Evolutionary conservation across 64 coral and sea anemone genomes (phyloP), one percentile per base, ranked within the genome.

Genomic region (Montipora capricornis): DNA sequence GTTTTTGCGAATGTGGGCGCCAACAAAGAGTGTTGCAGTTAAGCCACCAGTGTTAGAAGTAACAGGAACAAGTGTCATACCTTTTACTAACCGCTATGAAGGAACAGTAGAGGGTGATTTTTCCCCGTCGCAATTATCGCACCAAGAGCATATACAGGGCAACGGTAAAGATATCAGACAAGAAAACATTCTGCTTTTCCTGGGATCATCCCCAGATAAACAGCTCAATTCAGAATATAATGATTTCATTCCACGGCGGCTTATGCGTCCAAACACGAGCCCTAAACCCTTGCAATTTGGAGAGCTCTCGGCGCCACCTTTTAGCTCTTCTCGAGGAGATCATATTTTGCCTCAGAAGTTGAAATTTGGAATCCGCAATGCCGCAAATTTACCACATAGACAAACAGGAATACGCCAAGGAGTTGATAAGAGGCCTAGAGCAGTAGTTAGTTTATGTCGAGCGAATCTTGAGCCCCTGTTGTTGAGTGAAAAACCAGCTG

Each of bases 301-400:
- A 44, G n/a, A 68, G 0, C 8, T 2, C 16, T 68, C 59, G 59
- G 47, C 58, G 59, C 24, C 55, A 62, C 2, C 5, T 17, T 67
- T 17, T 47, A 7, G n/a, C 17, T 73, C 47, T 3, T 86, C 44
- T 73, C 19, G 62, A 20, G 2, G 48, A 73, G 46, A 86, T 5
- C 62, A 86, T 2, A 86, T 48, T 68, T 49, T 86, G 47, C 82
- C 82, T 0, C 4, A 10, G 45, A 64, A 86, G 13, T 73, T 86
- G 50, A 86, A 86, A 86, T 86, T 71, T 73, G 82, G 82, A 71
- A 50, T 86, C 11, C 44, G 82, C 22, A 86, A 86, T 22, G 59
- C 66, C 66, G 49, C 47, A 68, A 68, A 84, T 58, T 17, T 19
- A 44, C 68, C 20, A 11, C 47, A 8, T 2, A 12, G 3, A 12